phyloP scores from a whole-genome alignment of 2,888 invertebrate genomes.

The Odontothrips loti region DNA sequence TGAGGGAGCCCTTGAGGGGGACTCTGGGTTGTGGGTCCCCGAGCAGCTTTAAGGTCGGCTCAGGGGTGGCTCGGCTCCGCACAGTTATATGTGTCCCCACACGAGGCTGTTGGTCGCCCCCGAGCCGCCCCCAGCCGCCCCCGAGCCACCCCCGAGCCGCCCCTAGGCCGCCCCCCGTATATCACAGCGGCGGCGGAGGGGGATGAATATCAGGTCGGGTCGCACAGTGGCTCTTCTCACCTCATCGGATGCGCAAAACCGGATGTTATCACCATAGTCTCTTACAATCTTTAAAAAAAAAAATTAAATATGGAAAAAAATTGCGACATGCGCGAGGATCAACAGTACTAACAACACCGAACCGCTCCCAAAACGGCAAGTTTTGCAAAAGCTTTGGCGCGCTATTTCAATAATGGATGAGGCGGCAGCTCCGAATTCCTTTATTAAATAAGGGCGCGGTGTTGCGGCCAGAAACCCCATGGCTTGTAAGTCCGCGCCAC shows the following conservation, averaged over 20 bases:
- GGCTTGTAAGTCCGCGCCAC: constrained; percentile 8
- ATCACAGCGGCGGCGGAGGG: neutral
- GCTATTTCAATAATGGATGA: constrained; percentile 26
- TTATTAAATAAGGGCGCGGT: constrained; percentile 25
- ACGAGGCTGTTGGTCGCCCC: neutral
- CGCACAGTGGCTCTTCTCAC: neutral
- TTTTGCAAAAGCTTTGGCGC: neutral
- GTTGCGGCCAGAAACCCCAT: constrained; percentile 16
- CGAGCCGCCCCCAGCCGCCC: no score
- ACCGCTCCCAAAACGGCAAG: neutral
- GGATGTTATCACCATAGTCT: no score
- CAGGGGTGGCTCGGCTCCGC: neutral
- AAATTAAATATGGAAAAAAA: no score
- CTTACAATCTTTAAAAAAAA: no score
- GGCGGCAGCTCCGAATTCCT: constrained; percentile 9
- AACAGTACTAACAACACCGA: no score
- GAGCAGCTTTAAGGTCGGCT: neutral
- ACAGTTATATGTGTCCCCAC: neutral
- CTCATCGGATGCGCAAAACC: neutral
- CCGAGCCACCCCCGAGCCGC: no score
- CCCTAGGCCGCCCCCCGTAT: neutral
- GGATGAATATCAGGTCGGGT: neutral
- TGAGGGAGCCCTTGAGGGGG: neutral
- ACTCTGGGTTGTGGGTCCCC: neutral
- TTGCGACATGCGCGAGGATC: no score